A percentile compares a stretch with the other conserved stretches of the same genome.
Evolutionary conservation across 2,888 invertebrate species (phyloP).

Genomic region (Drosophila emarginata): DNA sequence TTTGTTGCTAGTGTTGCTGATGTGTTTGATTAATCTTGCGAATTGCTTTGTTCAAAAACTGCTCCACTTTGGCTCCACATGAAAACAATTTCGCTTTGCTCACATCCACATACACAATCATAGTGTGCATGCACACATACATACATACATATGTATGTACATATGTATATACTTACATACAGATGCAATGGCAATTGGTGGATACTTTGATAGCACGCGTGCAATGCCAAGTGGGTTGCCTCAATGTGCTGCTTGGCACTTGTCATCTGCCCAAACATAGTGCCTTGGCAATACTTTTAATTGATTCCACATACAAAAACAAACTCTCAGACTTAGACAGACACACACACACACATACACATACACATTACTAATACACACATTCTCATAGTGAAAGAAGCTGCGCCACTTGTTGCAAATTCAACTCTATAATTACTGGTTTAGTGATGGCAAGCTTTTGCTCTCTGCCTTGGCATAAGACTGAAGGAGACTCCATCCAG

Average conservation of each 20-base stretch:
- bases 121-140: slow-evolving; percentile 14
- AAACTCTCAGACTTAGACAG: slow-evolving; percentile 5
- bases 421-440: slow-evolving; percentile 69
- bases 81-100: slow-evolving; percentile 73
- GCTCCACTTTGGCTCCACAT: slow-evolving; percentile 76
- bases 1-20: slow-evolving; percentile 36
- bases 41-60: slow-evolving; percentile 80
- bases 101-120: slow-evolving; percentile 19
- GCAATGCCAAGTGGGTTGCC: slow-evolving; percentile 67
- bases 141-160: slow-evolving; percentile 22
- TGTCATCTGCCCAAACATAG: slow-evolving; percentile 77
- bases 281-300: slow-evolving; percentile 71
- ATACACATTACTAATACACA: slow-evolving; percentile 22
- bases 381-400: slow-evolving; percentile 66
- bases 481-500: neutral
- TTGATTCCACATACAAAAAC: slow-evolving; percentile 62
- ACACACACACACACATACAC: slow-evolving; percentile 29
- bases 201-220: slow-evolving; percentile 65
- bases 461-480: slow-evolving; percentile 30
- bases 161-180: too few species aligned
- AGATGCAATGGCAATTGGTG: slow-evolving; percentile 35
- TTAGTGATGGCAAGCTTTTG: slow-evolving; percentile 30
- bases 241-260: slow-evolving; percentile 50
- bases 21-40: slow-evolving; percentile 74
- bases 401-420: slow-evolving; percentile 62